Evolutionary conservation across 2,113 vertebrate genomes (phyloP).

Genomic region (Zonotrichia leucophrys): DNA sequence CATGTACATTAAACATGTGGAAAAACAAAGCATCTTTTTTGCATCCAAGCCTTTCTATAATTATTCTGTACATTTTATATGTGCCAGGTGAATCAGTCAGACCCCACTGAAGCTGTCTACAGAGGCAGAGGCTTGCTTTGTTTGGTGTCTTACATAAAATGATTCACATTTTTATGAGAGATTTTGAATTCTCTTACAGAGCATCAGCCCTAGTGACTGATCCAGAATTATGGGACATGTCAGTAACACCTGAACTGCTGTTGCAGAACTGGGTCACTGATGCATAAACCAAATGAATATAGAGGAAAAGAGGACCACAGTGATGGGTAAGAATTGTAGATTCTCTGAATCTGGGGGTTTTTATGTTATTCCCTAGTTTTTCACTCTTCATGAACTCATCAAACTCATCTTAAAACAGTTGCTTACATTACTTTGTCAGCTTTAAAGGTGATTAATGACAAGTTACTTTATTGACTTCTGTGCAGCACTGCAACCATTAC

Average conservation of each 20-base stretch:
- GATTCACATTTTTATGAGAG: neutral
- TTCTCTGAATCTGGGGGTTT: neutral
- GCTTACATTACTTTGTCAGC: neutral
- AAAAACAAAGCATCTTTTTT: neutral
- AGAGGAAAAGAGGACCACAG: neutral
- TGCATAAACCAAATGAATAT: neutral
- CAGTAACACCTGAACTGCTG: neutral
- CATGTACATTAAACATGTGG: neutral
- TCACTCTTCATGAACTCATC: neutral
- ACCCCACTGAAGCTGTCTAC: neutral
- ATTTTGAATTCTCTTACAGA: neutral
- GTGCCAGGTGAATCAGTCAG: neutral
- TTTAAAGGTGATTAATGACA: neutral
- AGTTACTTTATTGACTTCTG: neutral
- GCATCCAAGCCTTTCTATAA: neutral
- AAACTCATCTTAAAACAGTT: neutral
- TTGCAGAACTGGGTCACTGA: neutral
- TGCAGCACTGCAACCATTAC: neutral
- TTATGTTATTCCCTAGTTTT: neutral
- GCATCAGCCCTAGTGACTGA: neutral
- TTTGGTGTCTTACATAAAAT: neutral
- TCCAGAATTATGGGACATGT: neutral
- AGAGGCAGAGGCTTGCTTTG: neutral
- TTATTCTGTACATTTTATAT: neutral
- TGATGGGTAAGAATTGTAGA: neutral